Evolutionary conservation across 2,113 vertebrate species (phyloP).

Genomic region (Aix galericulata): DNA sequence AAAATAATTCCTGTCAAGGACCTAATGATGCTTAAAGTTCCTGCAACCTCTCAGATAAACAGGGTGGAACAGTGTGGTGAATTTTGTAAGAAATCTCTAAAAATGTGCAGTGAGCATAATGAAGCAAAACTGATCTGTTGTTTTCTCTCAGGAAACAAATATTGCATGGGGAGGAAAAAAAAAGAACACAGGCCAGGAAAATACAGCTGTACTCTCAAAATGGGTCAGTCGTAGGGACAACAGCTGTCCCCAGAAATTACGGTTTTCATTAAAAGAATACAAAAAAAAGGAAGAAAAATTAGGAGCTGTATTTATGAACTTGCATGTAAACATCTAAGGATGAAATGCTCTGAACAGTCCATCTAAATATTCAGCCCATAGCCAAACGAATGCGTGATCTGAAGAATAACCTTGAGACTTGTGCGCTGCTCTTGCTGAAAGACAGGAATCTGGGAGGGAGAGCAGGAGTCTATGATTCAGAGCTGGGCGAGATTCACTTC

Average conservation of each 20-base stretch:
- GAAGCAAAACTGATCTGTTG: slow-evolving; percentile 27
- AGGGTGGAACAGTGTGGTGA: background rate
- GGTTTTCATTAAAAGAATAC: background rate
- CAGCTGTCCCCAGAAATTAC: background rate
- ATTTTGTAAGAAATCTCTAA: background rate
- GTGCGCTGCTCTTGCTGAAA: background rate
- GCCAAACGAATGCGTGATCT: background rate
- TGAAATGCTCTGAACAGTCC: background rate
- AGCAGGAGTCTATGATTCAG: background rate
- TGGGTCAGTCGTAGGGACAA: background rate
- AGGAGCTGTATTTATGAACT: background rate
- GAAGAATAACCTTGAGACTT: background rate
- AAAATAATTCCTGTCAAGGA: background rate
- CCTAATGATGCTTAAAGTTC: slow-evolving; percentile 32
- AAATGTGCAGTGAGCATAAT: slow-evolving; percentile 4
- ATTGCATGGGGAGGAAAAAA: background rate
- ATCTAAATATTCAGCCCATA: background rate
- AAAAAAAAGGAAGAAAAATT: background rate
- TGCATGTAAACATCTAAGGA: background rate
- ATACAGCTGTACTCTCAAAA: background rate
- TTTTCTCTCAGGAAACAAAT: slow-evolving; percentile 30
- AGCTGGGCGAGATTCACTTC: background rate
- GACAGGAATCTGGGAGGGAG: background rate
- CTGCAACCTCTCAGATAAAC: slow-evolving; percentile 7
- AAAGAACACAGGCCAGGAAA: background rate